Base-by-base conservation (phyloP, 2,888 invertebrate species). In the Antheraea yamamai region DNA sequence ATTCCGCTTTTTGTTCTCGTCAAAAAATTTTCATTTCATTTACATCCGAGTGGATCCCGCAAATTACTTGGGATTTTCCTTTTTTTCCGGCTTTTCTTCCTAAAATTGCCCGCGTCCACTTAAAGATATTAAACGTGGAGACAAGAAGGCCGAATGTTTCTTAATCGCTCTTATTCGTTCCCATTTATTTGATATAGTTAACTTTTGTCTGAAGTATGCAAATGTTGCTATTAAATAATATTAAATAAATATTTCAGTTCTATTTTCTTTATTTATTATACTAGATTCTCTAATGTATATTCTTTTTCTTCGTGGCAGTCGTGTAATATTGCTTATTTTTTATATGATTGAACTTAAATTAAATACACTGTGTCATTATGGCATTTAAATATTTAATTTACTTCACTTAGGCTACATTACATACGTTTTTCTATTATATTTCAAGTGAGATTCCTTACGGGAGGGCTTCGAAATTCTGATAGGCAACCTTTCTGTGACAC, bases 31-130 rank as follows among this genome's bases (percentile, higher is more conserved):
- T 93, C 91, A 91, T 92, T 91, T 91, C 90, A 91, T 91, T 93
- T 91, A 92, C 87, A 87, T 86, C 83, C 84, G 83, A 91, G 89
- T 88, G 88, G 88, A 87, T 86, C 85, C 92, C 92, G 88, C 92
- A 91, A 93, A 93, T 92, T 91, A 91, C 92, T 80, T 78, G 78
- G 87, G 88, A 90, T 91, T 91, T 87, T 82, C 84, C 83, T 85
- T 87, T 88, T 88, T 89, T 39, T 26, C 39, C 72, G 71, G 18
- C 84, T 89, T 82, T 84, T 92, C 90, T 92, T 89, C 90, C 86
- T 90, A 89, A 91, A 92, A 93, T 93, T 93, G 90, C 90, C 88
- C 85, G 88, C 89, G 90, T 92, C 90, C 93, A 93, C 93, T 94
- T 93, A 91, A 87, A 86, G 87, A 92, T 93, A 93, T 94, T 93